phyloP scores from a whole-genome alignment of 2,797 vertebrate species.

The Artibeus jamaicensis region DNA sequence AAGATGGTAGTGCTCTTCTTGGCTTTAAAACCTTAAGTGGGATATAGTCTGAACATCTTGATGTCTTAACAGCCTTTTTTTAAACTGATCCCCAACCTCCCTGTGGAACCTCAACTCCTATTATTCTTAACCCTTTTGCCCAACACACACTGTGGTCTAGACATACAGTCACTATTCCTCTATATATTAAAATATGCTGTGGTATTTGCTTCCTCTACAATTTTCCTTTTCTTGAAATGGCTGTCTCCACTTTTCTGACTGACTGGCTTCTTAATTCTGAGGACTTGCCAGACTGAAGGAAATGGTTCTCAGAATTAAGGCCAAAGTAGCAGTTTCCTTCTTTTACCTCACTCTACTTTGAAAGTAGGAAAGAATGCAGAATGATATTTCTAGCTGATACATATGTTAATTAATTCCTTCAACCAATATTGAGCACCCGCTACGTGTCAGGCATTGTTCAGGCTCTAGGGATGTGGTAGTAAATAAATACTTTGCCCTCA shows the following conservation, averaged over 20 bases:
- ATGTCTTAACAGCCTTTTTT: constrained; percentile 15
- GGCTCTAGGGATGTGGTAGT: neutral
- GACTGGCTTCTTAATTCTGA: neutral
- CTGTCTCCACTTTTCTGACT: neutral
- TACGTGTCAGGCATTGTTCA: neutral
- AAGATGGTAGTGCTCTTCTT: neutral
- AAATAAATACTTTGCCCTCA: neutral
- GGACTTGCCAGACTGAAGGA: constrained; percentile 23
- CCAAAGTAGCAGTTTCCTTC: neutral
- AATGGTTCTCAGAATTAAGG: constrained; percentile 17
- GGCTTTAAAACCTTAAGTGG: neutral
- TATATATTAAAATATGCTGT: constrained; percentile 16
- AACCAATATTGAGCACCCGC: neutral
- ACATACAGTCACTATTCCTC: neutral
- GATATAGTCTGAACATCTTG: neutral
- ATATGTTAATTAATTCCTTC: neutral
- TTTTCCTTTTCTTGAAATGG: neutral
- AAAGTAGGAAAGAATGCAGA: constrained; percentile 4
- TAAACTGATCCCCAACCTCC: neutral
- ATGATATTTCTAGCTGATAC: neutral
- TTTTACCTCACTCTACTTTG: neutral
- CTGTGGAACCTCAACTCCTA: neutral
- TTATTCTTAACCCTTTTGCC: neutral
- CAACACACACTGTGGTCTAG: neutral
- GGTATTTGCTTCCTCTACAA: neutral